Evolutionary conservation across 92 coral and sea anemone genomes (phyloP), one percentile per base, ranked within the genome.

Genomic region (Porites rus): DNA sequence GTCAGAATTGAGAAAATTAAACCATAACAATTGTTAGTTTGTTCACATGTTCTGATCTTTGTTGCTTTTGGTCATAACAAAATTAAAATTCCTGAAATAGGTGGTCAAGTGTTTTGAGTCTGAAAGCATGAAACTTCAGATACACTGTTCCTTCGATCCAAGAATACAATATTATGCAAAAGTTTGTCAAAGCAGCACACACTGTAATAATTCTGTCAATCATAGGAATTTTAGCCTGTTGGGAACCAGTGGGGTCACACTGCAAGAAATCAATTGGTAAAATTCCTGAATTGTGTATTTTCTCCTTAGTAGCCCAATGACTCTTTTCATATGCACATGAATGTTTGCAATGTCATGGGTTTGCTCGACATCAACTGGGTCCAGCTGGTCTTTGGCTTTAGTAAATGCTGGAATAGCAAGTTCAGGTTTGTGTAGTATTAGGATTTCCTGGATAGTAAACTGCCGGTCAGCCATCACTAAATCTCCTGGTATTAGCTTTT

Each of bases 281-380:
- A 65, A 76, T 88, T n/a, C 92, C 88, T 51, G 83, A 76, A 88
- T 88, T 9, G 65, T 66, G 28, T 65, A 82, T 61, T 88, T 83
- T 25, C 92, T 9, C 20, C 86, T 12, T 14, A 69, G 65, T 24
- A 68, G 63, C 16, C 78, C 78, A 81, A 68, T 67, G 17, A 81
- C 78, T 18, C 78, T 63, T 51, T 81, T 65, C 6, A 43, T 25
- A 21, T 81, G 65, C 4, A 81, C 50, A 22, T 77, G 8, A 13
- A 81, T 46, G 12, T 69, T 65, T 12, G 86, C 86, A 65, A 69
- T 81, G 50, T 46, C 65, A 17, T 31, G 0, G 18, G 86, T 78
- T 51, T 46, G 43, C 70, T 78, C 82, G 22, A 69, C 78, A 81
- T 81, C 78, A 8, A 81, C 65, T 67, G 78, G 77, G 63, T 81